phyloP scores from a whole-genome alignment of 1,140 invertebrate species.

The Drosophila littoralis region DNA sequence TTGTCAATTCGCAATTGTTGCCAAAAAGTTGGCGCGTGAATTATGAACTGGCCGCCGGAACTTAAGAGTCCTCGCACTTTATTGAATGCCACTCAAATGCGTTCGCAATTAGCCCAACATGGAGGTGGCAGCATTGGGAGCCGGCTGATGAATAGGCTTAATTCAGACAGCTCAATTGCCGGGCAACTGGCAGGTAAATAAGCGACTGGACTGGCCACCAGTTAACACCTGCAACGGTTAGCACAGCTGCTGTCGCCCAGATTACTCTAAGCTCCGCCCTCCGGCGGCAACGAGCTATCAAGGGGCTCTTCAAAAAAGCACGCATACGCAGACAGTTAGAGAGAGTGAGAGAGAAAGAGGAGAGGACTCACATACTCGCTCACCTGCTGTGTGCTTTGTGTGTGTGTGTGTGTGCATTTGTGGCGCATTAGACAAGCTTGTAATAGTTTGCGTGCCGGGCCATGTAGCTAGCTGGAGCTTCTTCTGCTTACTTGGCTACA shows the following conservation, averaged over 20 bases:
- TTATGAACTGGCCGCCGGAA: conserved; percentile 68
- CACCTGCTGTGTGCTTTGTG: conserved; percentile 29
- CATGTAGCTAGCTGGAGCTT: conserved; percentile 32
- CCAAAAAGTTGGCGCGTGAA: conserved; percentile 64
- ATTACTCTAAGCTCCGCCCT: conserved; percentile 56
- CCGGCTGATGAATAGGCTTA: conserved; percentile 20
- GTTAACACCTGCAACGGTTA: conserved; percentile 61
- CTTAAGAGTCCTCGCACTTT: conserved; percentile 40
- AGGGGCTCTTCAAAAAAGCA: conserved; percentile 64
- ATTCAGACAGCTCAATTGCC: neutral
- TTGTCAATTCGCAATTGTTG: conserved; percentile 81
- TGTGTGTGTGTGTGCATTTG: conserved; percentile 19
- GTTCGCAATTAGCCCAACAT: conserved; percentile 63
- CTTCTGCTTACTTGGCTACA: conserved; percentile 80
- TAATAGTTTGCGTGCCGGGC: conserved; percentile 61
- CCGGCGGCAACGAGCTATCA: conserved; percentile 57
- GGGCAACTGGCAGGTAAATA: conserved; percentile 10
- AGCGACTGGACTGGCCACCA: conserved; percentile 30
- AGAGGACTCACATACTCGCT: neutral
- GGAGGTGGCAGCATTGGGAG: conserved; percentile 15
- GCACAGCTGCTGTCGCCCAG: conserved; percentile 38
- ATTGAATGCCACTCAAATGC: conserved; percentile 57
- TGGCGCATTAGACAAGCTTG: conserved; percentile 52
- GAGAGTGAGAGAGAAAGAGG: neutral
- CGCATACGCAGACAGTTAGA: neutral